Evolutionary conservation across 2,113 vertebrate species (phyloP), one percentile per base, ranked within the genome.

Genomic region (Polypterus senegalus): DNA sequence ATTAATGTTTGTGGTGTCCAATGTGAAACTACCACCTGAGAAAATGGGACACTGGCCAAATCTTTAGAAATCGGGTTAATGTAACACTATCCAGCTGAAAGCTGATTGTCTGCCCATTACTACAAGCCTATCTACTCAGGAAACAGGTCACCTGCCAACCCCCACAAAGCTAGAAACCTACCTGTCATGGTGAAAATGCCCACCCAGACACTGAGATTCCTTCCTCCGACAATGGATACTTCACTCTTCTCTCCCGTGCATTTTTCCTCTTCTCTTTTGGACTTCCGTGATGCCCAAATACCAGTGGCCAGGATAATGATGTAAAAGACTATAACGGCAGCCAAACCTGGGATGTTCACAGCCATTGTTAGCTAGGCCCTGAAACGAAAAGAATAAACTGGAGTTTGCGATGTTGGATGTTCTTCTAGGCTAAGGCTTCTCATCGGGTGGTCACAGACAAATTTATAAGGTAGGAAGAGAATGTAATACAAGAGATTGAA

Each of bases 221-320:
- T 71, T 53, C 71, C 72, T 63, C 79, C 81, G 55, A 83, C 70
- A 2, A 80, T 77, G 66, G 73, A 75, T 60, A 80, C 70, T 70
- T 81, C 81, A 43, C 59, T 74, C 56, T 62, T 8, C 4, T 70
- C 73, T 56, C 64, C 58, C 9, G 54, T 4, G 10, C 66, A 69
- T 45, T 69, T 69, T 44, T 66, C 68, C 48, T 77, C 69, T 27
- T 75, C 59, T 27, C 63, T 79, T 63, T 70, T 81, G 61, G 71
- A 73, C 69, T 77, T 83, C 66, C 67, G 49, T 49, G 79, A 76
- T 63, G 81, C 81, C 78, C 81, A 84, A 8, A 83, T 70, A 61
- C 81, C 79, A 48, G 55, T 69, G 53, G 66, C 76, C 53, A 83
- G 68, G 58, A 66, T 81, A 11, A 77, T 2, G 0, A 0, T 49